Percentiles rank a stretch among this genome's conserved stretches.
phyloP scores from a whole-genome alignment of 2,888 invertebrate genomes.

The Drosophila testacea region DNA sequence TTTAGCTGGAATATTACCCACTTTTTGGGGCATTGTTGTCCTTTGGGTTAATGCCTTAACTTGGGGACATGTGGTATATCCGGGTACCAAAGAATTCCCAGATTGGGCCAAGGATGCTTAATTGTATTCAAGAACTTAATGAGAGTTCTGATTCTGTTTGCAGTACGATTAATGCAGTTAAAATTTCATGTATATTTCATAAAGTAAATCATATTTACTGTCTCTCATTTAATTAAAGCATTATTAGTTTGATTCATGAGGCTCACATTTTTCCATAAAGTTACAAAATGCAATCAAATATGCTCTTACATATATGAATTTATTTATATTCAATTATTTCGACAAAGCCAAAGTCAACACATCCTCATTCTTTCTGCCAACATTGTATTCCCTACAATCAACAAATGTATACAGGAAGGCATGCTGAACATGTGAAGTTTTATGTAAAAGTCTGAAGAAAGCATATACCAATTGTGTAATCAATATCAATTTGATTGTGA shows the following conservation, averaged over 20 bases:
- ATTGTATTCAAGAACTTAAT: background rate
- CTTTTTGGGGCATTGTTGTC: slow-evolving; percentile 29
- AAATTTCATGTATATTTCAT: background rate
- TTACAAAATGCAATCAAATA: background rate
- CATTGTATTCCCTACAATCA: background rate
- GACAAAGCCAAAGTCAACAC: slow-evolving; percentile 2
- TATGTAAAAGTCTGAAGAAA: too few relatives aligned
- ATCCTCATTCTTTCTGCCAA: background rate
- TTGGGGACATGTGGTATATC: slow-evolving; percentile 56
- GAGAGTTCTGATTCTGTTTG: background rate
- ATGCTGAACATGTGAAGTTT: background rate
- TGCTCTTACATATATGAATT: slow-evolving; percentile 15
- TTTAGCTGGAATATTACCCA: slow-evolving; percentile 55
- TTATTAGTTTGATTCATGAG: background rate
- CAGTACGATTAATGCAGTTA: background rate
- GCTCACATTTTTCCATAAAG: background rate
- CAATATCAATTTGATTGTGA: too few relatives aligned
- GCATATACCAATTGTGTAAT: too few relatives aligned
- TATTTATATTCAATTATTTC: slow-evolving; percentile 54
- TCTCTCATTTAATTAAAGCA: background rate
- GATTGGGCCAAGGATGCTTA: slow-evolving; percentile 31
- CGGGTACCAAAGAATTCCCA: slow-evolving; percentile 40
- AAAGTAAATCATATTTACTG: background rate
- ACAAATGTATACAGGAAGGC: background rate
- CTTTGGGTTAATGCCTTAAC: slow-evolving; percentile 35